Evolutionary conservation across 2,797 vertebrate genomes (phyloP).

Genomic region (Philypnodon macrostomus): DNA sequence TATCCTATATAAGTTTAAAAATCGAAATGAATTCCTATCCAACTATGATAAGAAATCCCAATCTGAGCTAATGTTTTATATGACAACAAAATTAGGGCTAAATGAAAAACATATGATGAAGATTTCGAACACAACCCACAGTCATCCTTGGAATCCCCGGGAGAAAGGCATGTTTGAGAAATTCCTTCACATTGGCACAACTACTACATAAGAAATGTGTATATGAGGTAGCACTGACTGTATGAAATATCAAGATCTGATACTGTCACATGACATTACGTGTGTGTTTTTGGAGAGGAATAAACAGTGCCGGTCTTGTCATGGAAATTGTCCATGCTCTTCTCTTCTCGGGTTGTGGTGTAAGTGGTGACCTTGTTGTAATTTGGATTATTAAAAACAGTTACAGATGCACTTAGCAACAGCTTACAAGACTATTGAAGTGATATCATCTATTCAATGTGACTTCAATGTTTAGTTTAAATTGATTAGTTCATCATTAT

Average conservation of each 20-base stretch:
- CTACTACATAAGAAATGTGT: slow-evolving; percentile 12
- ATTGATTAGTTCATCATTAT: no score
- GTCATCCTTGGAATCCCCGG: slow-evolving; percentile 74
- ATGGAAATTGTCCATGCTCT: no score
- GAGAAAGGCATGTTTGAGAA: slow-evolving; percentile 71
- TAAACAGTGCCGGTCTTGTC: slow-evolving; percentile 61
- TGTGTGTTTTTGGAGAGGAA: slow-evolving; percentile 53
- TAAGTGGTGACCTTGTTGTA: slow-evolving; percentile 27
- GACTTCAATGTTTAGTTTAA: no score
- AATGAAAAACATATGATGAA: slow-evolving; percentile 81
- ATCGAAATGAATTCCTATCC: slow-evolving; percentile 42
- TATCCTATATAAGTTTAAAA: no score
- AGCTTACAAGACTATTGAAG: slow-evolving; percentile 1
- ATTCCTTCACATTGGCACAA: slow-evolving; percentile 71
- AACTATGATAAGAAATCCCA: slow-evolving; percentile 73
- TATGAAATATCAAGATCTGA: slow-evolving; percentile 74
- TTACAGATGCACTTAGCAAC: neutral
- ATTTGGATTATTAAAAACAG: slow-evolving; percentile 25
- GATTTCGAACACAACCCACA: slow-evolving; percentile 71
- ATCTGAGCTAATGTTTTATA: slow-evolving; percentile 73
- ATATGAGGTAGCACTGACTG: slow-evolving; percentile 3
- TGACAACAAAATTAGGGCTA: slow-evolving; percentile 66
- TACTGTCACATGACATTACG: slow-evolving; percentile 71
- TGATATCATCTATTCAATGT: no score
- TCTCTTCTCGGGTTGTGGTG: slow-evolving; percentile 13